Conservation (phyloP, 2,113 vertebrate genomes). For the Herpetotheres cachinnans region DNA sequence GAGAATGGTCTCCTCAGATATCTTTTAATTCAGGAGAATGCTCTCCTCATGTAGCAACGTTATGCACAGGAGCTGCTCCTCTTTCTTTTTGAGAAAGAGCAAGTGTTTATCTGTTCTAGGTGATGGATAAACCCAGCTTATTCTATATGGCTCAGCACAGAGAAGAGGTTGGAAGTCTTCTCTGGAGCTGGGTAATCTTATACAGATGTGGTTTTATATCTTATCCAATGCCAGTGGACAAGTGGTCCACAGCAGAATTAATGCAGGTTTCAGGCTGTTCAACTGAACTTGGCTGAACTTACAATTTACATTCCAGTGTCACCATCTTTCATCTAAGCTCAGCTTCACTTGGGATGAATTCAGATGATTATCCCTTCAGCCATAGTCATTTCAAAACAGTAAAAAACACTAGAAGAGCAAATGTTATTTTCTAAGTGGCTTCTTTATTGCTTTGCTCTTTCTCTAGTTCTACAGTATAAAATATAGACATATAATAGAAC, state of each 20-base stretch:
- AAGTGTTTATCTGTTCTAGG: not conserved
- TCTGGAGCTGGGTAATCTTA: not conserved
- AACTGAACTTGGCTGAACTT: not conserved
- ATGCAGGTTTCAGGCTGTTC: not conserved
- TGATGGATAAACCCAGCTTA: not conserved
- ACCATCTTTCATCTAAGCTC: not conserved
- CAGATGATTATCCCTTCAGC: not conserved
- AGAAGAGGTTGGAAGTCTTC: not conserved
- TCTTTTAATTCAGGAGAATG: not conserved
- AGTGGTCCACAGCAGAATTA: not conserved
- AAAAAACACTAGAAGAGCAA: not conserved
- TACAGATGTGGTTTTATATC: not conserved
- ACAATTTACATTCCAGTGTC: not conserved
- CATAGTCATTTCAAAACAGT: not conserved
- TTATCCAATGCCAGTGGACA: not conserved
- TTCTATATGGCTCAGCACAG: not conserved
- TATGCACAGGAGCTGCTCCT: not conserved
- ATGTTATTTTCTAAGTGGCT: not conserved
- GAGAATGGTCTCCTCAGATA: not conserved
- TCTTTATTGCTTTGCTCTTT: not conserved
- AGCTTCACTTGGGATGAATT: not conserved
- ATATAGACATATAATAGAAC: not conserved
- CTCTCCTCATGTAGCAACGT: not conserved
- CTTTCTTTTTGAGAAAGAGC: not conserved
- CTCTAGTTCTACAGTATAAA: not conserved